Evolutionary conservation across 1,140 invertebrate species (phyloP).

Genomic region (Anastatus disparis): DNA sequence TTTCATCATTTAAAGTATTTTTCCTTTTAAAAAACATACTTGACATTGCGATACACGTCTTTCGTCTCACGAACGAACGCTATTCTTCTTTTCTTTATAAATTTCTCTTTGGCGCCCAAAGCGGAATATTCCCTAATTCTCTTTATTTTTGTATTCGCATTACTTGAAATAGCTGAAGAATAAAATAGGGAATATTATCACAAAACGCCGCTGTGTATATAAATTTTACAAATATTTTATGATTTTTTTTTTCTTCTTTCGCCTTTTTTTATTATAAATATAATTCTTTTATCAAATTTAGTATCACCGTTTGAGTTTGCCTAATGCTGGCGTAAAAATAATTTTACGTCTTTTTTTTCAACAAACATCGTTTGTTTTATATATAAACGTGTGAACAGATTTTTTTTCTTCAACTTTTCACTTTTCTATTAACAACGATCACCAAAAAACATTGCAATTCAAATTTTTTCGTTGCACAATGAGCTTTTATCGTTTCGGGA

Average conservation of each 20-base stretch:
- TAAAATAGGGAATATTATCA: background rate
- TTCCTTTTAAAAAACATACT: conserved; percentile 30
- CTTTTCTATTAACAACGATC: conserved; percentile 21
- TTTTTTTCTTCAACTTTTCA: conserved; percentile 9
- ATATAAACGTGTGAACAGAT: background rate
- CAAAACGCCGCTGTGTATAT: conserved; percentile 2
- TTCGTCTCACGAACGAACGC: conserved; percentile 25
- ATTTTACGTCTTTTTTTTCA: conserved; percentile 1
- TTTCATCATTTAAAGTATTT: too few relatives aligned
- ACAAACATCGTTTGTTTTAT: background rate
- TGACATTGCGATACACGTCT: conserved; percentile 24
- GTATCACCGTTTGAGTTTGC: conserved; percentile 24
- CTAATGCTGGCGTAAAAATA: conserved; percentile 2
- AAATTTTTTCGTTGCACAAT: conserved; percentile 20
- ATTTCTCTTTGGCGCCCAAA: background rate
- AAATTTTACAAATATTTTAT: conserved; percentile 33
- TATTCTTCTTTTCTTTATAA: too few relatives aligned
- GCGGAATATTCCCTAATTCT: background rate
- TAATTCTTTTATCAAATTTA: conserved; percentile 39
- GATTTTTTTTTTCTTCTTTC: conserved; percentile 9
- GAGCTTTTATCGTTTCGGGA: conserved; percentile 21
- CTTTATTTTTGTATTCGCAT: background rate
- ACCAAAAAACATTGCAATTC: conserved; percentile 18
- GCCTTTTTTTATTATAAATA: conserved; percentile 25
- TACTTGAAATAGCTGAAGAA: background rate